A percentile compares a stretch with the other conserved stretches of the same genome.
Conservation (phyloP, 2,113 vertebrate genomes). For the Hyaena hyaena region DNA sequence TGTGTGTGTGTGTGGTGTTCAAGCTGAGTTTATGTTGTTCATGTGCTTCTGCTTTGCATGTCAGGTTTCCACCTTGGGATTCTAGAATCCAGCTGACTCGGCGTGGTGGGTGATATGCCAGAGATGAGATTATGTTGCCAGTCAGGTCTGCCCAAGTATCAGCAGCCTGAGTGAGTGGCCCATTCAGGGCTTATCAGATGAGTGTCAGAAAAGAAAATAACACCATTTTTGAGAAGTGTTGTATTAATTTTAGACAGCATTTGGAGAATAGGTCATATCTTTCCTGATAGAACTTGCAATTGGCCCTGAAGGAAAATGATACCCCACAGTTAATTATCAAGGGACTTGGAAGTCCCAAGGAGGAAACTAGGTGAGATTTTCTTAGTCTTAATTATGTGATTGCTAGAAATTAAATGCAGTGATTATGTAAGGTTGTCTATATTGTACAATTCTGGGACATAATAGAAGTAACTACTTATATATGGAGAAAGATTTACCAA, state of each 20-base stretch:
- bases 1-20: not conserved
- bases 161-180: not conserved
- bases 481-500: not conserved
- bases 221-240: not conserved
- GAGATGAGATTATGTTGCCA: not conserved
- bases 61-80: not conserved
- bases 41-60: not conserved
- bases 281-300: not conserved
- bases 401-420: conserved; percentile 9
- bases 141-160: not conserved
- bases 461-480: not conserved
- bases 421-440: not conserved
- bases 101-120: not conserved
- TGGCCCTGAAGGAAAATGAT: not conserved
- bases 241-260: not conserved
- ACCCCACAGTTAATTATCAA: not conserved
- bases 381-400: conserved; percentile 8
- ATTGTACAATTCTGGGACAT: not conserved
- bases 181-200: not conserved
- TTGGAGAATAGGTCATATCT: not conserved
- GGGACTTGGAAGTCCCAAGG: not conserved
- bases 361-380: conserved; percentile 5
- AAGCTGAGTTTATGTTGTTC: not conserved
- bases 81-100: not conserved
- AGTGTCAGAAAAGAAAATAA: not conserved